Conservation (phyloP, 2,888 invertebrate genomes). For the Coelinius sp. region DNA sequence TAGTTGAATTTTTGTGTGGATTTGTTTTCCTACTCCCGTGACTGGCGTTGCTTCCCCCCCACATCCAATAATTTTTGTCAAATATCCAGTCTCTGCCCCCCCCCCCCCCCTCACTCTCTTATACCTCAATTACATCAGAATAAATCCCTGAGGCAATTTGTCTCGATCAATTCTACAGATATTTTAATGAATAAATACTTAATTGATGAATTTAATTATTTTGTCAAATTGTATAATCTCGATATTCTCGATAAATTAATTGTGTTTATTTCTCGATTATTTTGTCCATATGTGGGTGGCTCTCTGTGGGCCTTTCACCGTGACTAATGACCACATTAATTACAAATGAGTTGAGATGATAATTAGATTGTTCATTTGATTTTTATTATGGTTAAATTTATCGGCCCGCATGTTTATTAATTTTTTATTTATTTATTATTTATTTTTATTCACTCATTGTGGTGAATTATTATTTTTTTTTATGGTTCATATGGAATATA, state of each 20-base stretch:
- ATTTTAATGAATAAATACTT: no score
- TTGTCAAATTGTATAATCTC: neutral
- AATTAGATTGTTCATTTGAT: constrained; percentile 1
- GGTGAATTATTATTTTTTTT: no score
- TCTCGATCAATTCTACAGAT: no score
- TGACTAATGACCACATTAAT: constrained; percentile 64
- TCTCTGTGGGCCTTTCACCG: constrained; percentile 60
- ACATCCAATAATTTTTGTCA: neutral
- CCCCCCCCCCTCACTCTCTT: neutral
- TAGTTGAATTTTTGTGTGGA: constrained; percentile 1
- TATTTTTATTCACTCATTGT: neutral
- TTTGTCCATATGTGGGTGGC: constrained; percentile 16
- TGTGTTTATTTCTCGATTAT: constrained; percentile 26
- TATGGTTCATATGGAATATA: constrained; percentile 28
- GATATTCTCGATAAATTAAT: constrained; percentile 1
- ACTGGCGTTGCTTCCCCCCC: constrained; percentile 20
- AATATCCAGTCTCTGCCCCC: neutral
- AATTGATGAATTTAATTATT: no score
- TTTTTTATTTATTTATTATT: neutral
- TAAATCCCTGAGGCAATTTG: no score
- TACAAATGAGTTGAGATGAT: constrained; percentile 12
- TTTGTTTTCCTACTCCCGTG: neutral
- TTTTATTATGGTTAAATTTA: constrained; percentile 3
- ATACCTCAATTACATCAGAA: no score
- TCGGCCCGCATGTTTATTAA: constrained; percentile 13